phyloP scores from a whole-genome alignment of 2,888 invertebrate species.

The Dryococelus australis region DNA sequence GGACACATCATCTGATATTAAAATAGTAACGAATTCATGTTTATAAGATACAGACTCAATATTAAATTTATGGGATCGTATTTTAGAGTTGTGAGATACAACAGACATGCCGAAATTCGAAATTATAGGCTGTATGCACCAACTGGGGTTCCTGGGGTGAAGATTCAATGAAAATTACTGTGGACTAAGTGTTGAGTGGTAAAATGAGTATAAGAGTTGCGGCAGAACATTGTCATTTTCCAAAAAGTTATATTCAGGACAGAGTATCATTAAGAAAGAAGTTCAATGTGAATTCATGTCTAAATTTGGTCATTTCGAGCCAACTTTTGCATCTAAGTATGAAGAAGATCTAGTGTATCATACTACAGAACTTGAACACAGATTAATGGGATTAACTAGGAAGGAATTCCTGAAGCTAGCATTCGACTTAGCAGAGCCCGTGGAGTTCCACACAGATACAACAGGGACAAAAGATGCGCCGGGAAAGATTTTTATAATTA shows the following conservation, averaged over 20 bases:
- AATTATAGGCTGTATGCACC: background rate
- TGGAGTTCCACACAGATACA: background rate
- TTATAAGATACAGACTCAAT: background rate
- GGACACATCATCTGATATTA: background rate
- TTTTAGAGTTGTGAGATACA: background rate
- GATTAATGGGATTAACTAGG: background rate
- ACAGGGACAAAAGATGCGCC: background rate
- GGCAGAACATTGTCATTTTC: background rate
- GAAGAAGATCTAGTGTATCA: background rate
- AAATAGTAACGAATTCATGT: background rate
- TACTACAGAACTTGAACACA: background rate
- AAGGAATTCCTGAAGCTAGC: background rate
- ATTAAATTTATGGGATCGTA: background rate
- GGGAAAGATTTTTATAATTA: background rate
- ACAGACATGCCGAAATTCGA: background rate
- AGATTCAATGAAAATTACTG: background rate
- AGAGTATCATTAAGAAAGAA: background rate
- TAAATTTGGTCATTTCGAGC: background rate
- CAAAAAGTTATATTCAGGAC: background rate
- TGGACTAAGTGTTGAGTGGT: background rate
- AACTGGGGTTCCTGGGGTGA: background rate
- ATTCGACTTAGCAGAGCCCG: background rate
- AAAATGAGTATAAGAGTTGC: background rate
- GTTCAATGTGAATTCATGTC: background rate
- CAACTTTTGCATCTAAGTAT: background rate